Percentiles rank a stretch among this genome's conserved stretches.
Conservation (phyloP, 2,888 invertebrate species). For the Acleris literana region DNA sequence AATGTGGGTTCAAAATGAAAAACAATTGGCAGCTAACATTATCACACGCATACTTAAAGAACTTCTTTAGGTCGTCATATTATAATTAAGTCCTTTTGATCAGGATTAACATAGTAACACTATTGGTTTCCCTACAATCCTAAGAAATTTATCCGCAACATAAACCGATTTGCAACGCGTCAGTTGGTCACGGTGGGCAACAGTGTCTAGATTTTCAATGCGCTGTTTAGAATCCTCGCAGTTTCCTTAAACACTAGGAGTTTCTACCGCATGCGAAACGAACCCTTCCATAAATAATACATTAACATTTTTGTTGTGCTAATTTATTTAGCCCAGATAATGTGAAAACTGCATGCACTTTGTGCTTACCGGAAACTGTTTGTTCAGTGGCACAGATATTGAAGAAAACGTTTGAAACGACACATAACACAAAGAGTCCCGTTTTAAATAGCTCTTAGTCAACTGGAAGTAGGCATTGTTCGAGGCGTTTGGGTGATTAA, state of each 20-base stretch:
- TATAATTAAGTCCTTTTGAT: not conserved
- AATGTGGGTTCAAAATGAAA: no score
- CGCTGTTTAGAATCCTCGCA: constrained; percentile 4
- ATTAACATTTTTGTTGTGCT: constrained; percentile 73
- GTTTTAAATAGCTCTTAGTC: constrained; percentile 47
- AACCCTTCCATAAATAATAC: constrained; percentile 69
- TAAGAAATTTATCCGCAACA: not conserved
- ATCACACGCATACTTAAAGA: no score
- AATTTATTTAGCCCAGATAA: constrained; percentile 71
- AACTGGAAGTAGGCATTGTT: constrained; percentile 26
- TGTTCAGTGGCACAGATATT: constrained; percentile 49
- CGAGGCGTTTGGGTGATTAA: constrained; percentile 20
- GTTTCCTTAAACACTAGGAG: constrained; percentile 37
- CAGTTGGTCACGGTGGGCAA: not conserved
- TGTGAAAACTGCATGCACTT: constrained; percentile 52
- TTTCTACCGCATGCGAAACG: constrained; percentile 40
- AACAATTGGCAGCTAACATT: no score
- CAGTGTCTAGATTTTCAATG: constrained; percentile 11
- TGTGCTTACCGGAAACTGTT: constrained; percentile 45
- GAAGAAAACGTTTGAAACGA: constrained; percentile 52
- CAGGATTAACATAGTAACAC: not conserved
- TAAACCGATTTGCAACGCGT: constrained; percentile 2
- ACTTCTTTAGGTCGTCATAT: no score
- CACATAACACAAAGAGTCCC: constrained; percentile 51
- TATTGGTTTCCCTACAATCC: not conserved